These are phyloP conservation scores for Lasioglossum lativentre DNA, from an alignment of 2,888 invertebrate species.

Conservation along the genomic window DNA sequence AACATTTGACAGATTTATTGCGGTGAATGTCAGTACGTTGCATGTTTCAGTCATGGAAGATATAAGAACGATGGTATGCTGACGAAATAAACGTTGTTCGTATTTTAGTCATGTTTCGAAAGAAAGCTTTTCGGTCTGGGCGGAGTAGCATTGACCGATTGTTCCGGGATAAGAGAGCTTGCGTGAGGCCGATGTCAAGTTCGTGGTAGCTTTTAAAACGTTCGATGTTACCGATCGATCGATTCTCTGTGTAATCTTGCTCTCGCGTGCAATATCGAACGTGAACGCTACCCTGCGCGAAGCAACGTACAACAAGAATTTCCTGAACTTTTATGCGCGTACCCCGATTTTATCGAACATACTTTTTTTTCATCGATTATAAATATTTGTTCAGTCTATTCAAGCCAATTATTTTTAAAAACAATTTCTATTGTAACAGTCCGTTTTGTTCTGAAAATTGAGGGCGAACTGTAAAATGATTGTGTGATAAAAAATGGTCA, in stretches of 20 bases:
- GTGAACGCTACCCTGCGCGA: slow-evolving; percentile 35
- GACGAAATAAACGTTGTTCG: not conserved
- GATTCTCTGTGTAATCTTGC: slow-evolving; percentile 50
- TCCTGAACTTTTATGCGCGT: not conserved
- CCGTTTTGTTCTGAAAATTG: not conserved
- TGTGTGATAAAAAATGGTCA: not conserved
- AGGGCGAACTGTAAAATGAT: not conserved
- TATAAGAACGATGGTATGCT: not conserved
- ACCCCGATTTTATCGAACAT: not conserved
- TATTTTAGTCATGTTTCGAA: slow-evolving; percentile 31
- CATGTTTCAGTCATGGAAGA: not conserved
- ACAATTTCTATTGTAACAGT: not conserved
- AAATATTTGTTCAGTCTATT: not conserved
- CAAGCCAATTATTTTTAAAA: not conserved
- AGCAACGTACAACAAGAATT: slow-evolving; percentile 9
- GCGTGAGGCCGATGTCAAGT: slow-evolving; percentile 67
- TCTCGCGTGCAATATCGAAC: slow-evolving; percentile 50
- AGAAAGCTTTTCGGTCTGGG: slow-evolving; percentile 37
- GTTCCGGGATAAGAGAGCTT: slow-evolving; percentile 54
- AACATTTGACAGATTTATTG: not conserved
- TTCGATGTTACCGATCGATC: slow-evolving; percentile 66
- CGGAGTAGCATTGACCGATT: slow-evolving; percentile 65
- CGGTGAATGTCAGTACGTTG: not conserved
- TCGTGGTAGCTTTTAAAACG: slow-evolving; percentile 63
- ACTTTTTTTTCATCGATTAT: not conserved